A percentile compares a stretch with the other conserved stretches of the same genome.
These are phyloP conservation scores for Trinorchestia longiramus DNA, from an alignment of 1,140 invertebrate species.

Conservation along the genomic window DNA sequence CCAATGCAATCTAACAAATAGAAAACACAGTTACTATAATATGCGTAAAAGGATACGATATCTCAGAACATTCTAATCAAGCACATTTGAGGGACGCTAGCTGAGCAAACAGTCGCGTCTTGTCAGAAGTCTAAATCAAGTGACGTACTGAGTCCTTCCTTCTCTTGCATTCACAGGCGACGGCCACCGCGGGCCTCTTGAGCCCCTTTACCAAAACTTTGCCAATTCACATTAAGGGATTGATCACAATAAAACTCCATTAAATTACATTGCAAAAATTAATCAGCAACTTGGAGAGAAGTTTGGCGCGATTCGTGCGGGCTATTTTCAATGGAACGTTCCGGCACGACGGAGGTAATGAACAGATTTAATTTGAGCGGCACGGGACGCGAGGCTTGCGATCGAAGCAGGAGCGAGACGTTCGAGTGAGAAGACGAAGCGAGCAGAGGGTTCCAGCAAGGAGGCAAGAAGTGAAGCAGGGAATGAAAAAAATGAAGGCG, in stretches of 20 bases:
- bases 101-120: not conserved
- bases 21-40: not conserved
- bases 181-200: slow-evolving; percentile 15
- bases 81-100: not conserved
- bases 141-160: not conserved
- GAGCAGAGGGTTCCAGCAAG: not conserved
- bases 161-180: not conserved
- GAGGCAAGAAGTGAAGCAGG: not conserved
- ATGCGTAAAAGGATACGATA: not conserved
- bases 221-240: slow-evolving; percentile 52
- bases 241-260: slow-evolving; percentile 55
- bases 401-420: not conserved
- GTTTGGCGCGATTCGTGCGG: slow-evolving; percentile 57
- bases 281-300: slow-evolving; percentile 37
- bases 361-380: slow-evolving; percentile 51
- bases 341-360: slow-evolving; percentile 36
- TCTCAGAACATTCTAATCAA: not conserved
- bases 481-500: not conserved
- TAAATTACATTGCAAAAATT: slow-evolving; percentile 56
- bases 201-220: slow-evolving; percentile 54
- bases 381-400: not conserved
- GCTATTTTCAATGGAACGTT: slow-evolving; percentile 45
- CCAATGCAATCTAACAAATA: not conserved
- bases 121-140: not conserved
- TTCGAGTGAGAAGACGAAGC: not conserved